Evolutionary conservation across 2,888 invertebrate species (phyloP).

Genomic region (Stegophylla sp.): DNA sequence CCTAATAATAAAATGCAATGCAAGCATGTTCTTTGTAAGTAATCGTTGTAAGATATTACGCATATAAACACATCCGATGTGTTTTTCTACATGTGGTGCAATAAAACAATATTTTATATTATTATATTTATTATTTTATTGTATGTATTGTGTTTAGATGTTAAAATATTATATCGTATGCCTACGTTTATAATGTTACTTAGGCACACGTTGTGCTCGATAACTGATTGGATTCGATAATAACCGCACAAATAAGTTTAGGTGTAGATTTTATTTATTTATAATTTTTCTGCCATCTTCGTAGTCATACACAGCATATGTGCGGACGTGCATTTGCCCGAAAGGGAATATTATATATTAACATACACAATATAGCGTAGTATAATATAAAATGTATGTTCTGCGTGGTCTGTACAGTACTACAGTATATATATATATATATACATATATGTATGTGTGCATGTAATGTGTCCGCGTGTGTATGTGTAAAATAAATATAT

Average conservation of each 20-base stretch:
- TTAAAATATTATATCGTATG: not conserved
- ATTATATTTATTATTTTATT: not conserved
- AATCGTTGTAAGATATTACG: too few relatives aligned
- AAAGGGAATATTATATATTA: conserved; percentile 9
- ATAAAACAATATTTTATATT: too few relatives aligned
- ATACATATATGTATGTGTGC: not conserved
- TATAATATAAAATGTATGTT: not conserved
- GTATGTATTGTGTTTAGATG: not conserved
- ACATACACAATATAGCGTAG: not conserved
- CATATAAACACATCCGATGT: too few relatives aligned
- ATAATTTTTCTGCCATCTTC: not conserved
- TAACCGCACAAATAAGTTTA: not conserved
- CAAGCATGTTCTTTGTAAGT: too few relatives aligned
- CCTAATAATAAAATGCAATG: too few relatives aligned
- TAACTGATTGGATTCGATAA: too few relatives aligned
- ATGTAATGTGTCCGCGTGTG: not conserved
- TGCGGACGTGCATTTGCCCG: conserved; percentile 25
- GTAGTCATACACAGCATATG: not conserved
- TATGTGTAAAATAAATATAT: too few relatives aligned
- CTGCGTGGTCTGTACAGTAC: too few relatives aligned
- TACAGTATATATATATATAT: too few relatives aligned
- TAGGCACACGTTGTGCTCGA: too few relatives aligned
- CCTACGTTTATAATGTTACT: too few relatives aligned
- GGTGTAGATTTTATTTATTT: not conserved
- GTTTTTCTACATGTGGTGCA: not conserved